Evolutionary conservation across 2,888 invertebrate genomes (phyloP).

Genomic region (Plemyria rubiginata): DNA sequence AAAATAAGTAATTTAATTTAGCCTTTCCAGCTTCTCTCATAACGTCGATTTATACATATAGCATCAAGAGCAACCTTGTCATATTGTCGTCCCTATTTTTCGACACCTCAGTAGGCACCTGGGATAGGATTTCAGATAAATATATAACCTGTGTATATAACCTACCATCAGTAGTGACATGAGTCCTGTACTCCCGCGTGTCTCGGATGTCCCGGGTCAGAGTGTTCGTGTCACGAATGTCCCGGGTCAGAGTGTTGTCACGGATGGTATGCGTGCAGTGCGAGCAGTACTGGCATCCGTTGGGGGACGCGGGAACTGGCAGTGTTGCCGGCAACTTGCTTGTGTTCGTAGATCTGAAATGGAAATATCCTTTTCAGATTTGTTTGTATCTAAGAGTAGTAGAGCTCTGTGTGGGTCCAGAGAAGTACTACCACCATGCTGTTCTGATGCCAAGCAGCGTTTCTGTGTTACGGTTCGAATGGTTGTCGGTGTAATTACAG

Average conservation of each 20-base stretch:
- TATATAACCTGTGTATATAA: neutral
- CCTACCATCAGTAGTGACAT: conserved; percentile 59
- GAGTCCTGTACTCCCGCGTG: conserved; percentile 59
- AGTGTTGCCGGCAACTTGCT: conserved; percentile 38
- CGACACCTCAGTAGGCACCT: too few relatives aligned
- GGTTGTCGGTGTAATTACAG: too few relatives aligned
- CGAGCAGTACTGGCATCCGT: conserved; percentile 75
- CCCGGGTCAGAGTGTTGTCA: conserved; percentile 43
- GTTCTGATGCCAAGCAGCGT: neutral
- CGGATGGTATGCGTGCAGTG: conserved; percentile 58
- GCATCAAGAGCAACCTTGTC: too few relatives aligned
- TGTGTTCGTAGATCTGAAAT: conserved; percentile 39
- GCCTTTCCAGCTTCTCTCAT: too few relatives aligned
- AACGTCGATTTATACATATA: too few relatives aligned
- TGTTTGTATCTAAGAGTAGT: neutral
- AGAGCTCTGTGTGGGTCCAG: too few relatives aligned
- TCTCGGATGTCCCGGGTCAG: conserved; percentile 22
- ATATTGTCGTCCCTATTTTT: too few relatives aligned
- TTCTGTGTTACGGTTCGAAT: too few relatives aligned
- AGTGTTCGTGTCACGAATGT: conserved; percentile 22
- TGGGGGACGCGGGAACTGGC: conserved; percentile 43
- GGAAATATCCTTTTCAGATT: too few relatives aligned
- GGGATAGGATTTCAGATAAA: too few relatives aligned
- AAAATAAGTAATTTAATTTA: too few relatives aligned
- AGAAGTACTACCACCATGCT: neutral